These are phyloP conservation scores for Rugalucina vietnamica DNA, from an alignment of 2,888 invertebrate genomes.

Conservation along the genomic window DNA sequence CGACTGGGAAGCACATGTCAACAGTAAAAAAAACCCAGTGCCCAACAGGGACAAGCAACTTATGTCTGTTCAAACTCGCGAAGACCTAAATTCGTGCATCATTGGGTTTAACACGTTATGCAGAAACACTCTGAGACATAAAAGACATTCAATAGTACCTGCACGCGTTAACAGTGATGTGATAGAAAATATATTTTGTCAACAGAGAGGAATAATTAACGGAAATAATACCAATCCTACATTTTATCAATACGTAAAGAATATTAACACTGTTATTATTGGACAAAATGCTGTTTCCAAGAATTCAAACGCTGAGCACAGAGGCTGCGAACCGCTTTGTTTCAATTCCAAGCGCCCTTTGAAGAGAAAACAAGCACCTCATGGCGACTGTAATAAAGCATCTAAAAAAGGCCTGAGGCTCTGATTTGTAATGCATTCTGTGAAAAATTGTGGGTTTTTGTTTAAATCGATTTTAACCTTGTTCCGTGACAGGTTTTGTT, in stretches of 20 bases:
- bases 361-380: background rate
- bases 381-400: background rate
- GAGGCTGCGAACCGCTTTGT: background rate
- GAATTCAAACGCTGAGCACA: background rate
- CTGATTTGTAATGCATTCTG: background rate
- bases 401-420: background rate
- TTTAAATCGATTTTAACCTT: background rate
- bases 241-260: constrained; percentile 22
- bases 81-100: constrained; percentile 11
- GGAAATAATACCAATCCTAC: constrained; percentile 21
- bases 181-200: constrained; percentile 23
- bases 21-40: background rate
- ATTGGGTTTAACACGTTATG: background rate
- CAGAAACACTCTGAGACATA: background rate
- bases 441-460: background rate
- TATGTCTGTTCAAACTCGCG: constrained; percentile 19
- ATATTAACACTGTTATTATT: constrained; percentile 16
- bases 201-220: constrained; percentile 21
- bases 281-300: constrained; percentile 18
- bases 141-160: background rate
- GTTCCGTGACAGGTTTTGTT: background rate
- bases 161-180: constrained; percentile 23
- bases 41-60: constrained; percentile 3
- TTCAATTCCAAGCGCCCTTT: background rate
- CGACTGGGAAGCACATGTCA: constrained; percentile 14